Evolutionary conservation across 2,797 vertebrate genomes (phyloP).

Genomic region (Oceanodroma leucorhoa): DNA sequence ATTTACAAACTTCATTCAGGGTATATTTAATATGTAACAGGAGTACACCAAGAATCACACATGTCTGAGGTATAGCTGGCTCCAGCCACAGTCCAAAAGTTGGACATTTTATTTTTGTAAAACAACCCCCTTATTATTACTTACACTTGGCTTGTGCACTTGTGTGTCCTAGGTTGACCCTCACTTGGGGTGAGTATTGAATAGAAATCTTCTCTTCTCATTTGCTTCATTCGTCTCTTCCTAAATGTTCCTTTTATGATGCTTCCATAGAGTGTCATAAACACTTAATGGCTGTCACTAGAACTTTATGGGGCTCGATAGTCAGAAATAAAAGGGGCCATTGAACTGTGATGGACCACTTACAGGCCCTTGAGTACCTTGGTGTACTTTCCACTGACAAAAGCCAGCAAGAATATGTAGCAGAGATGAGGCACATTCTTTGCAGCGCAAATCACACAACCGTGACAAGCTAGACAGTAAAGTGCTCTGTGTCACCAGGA

Average conservation of each 20-base stretch:
- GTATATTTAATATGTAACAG: neutral
- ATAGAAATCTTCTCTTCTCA: neutral
- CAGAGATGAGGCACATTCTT: neutral
- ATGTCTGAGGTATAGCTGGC: neutral
- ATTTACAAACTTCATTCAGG: neutral
- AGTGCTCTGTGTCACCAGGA: neutral
- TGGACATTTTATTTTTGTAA: neutral
- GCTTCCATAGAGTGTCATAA: neutral
- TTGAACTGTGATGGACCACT: neutral
- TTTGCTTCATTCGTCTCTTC: neutral
- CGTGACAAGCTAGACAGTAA: neutral
- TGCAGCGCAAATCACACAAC: neutral
- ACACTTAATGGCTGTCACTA: neutral
- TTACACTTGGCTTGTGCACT: neutral
- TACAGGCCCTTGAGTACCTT: neutral
- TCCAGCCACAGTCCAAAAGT: neutral
- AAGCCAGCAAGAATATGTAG: neutral
- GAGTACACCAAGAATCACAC: neutral
- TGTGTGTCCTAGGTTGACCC: neutral
- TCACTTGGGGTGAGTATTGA: neutral
- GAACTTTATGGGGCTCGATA: neutral
- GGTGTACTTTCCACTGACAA: neutral
- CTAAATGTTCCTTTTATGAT: neutral
- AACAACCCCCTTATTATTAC: neutral
- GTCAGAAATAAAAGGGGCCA: neutral